These are phyloP conservation scores for Atopsyche davidsoni DNA, from an alignment of 1,140 invertebrate genomes.

Conservation along the genomic window DNA sequence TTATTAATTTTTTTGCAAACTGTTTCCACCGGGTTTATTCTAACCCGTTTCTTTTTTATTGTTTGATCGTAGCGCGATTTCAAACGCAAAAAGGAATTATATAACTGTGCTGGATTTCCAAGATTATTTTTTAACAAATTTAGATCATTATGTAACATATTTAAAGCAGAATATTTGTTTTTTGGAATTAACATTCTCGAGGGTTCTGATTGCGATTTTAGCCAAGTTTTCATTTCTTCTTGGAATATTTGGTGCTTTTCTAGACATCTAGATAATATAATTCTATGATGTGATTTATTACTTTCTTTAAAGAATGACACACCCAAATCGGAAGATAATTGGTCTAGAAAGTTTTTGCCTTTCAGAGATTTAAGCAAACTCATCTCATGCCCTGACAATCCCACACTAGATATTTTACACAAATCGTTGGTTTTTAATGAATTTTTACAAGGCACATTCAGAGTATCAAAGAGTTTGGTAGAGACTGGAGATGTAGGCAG, in stretches of 20 bases:
- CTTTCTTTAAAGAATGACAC: constrained; percentile 2
- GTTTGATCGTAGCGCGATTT: constrained; percentile 1
- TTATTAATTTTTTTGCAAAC: constrained; percentile 16
- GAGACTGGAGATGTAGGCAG: too few species aligned
- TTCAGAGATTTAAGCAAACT: too few species aligned
- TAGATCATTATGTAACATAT: constrained; percentile 1
- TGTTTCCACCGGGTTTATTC: neutral
- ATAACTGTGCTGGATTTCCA: constrained; percentile 6
- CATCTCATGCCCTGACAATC: too few species aligned
- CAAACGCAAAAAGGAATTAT: neutral
- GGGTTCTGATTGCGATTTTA: neutral
- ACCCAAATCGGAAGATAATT: constrained; percentile 6
- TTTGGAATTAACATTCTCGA: constrained; percentile 6
- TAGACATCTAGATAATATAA: constrained; percentile 1
- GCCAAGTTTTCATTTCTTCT: constrained; percentile 12
- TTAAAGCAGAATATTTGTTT: constrained; percentile 7
- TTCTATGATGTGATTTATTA: constrained; percentile 1
- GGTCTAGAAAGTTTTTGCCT: constrained; percentile 9
- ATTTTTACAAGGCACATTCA: too few species aligned
- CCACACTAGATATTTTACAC: too few species aligned
- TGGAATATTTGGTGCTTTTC: constrained; percentile 11
- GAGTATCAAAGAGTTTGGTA: too few species aligned
- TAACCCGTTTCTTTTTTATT: neutral
- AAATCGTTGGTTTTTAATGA: too few species aligned
- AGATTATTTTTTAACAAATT: constrained; percentile 7